Evolutionary conservation across 2,113 vertebrate species (phyloP).

Genomic region (Oxyura jamaicensis): DNA sequence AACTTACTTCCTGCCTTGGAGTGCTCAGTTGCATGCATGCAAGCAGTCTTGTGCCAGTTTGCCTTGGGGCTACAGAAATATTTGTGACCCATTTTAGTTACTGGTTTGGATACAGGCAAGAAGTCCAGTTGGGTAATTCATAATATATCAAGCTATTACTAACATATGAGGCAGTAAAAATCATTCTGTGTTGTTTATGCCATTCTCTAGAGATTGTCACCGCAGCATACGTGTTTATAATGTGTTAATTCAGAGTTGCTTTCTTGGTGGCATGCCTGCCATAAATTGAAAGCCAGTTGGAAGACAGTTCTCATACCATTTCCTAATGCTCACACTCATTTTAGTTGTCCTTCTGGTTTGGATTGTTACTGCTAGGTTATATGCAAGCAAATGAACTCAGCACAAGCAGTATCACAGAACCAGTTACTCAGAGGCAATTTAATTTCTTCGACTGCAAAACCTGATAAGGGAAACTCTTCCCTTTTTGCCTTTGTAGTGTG

Average conservation of each 20-base stretch:
- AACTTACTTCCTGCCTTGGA: neutral
- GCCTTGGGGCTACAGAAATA: neutral
- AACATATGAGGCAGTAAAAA: neutral
- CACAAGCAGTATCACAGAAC: neutral
- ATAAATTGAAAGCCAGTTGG: slow-evolving; percentile 9
- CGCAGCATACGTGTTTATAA: neutral
- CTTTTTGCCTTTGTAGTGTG: neutral
- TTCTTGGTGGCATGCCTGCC: neutral
- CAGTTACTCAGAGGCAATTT: slow-evolving; percentile 4
- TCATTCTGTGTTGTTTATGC: neutral
- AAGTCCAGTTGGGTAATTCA: neutral
- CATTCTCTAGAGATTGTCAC: neutral
- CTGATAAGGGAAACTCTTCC: neutral
- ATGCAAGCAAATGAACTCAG: neutral
- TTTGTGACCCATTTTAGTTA: neutral
- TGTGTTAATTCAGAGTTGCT: neutral
- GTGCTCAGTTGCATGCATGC: accelerated
- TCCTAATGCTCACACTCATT: neutral
- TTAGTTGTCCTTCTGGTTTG: neutral
- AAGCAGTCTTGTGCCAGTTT: neutral
- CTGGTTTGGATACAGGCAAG: neutral
- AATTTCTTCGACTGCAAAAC: neutral
- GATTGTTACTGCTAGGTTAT: neutral
- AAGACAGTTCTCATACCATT: neutral
- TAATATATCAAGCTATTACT: neutral